Evolutionary conservation across 2,888 invertebrate species (phyloP).

Genomic region (Campoplex nolae): DNA sequence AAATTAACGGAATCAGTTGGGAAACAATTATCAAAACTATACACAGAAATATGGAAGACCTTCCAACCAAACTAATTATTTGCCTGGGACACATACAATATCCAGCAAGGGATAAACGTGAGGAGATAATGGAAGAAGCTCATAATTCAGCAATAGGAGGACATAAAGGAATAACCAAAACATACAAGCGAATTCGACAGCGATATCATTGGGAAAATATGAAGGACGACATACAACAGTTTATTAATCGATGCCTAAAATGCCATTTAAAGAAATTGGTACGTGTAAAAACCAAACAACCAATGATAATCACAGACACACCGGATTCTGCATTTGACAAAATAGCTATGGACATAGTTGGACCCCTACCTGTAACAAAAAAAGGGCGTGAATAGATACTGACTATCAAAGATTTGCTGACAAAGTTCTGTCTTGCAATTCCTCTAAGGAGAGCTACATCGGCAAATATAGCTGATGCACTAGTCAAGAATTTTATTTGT

Average conservation of each 20-base stretch:
- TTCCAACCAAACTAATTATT: background rate
- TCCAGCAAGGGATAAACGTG: background rate
- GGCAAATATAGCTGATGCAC: constrained; percentile 65
- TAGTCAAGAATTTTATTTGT: constrained; percentile 53
- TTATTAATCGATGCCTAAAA: background rate
- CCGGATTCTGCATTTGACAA: constrained; percentile 62
- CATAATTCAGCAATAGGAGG: background rate
- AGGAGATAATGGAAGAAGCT: background rate
- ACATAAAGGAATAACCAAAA: background rate
- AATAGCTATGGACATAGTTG: constrained; percentile 64
- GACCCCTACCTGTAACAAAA: constrained; percentile 47
- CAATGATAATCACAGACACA: constrained; percentile 40
- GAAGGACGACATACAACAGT: background rate
- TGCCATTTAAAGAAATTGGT: background rate
- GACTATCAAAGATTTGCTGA: constrained; percentile 56
- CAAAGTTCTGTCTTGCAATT: constrained; percentile 55
- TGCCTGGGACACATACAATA: background rate
- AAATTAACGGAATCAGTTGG: constrained; percentile 42
- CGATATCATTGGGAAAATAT: constrained; percentile 3
- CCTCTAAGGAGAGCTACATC: constrained; percentile 57
- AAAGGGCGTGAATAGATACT: constrained; percentile 45
- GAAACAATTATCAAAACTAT: background rate
- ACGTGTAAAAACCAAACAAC: background rate
- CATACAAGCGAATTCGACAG: background rate
- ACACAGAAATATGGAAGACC: background rate